Percentiles rank a stretch among this genome's conserved stretches.
Evolutionary conservation across 2,113 vertebrate genomes (phyloP).

Genomic region (Rhea americana): DNA sequence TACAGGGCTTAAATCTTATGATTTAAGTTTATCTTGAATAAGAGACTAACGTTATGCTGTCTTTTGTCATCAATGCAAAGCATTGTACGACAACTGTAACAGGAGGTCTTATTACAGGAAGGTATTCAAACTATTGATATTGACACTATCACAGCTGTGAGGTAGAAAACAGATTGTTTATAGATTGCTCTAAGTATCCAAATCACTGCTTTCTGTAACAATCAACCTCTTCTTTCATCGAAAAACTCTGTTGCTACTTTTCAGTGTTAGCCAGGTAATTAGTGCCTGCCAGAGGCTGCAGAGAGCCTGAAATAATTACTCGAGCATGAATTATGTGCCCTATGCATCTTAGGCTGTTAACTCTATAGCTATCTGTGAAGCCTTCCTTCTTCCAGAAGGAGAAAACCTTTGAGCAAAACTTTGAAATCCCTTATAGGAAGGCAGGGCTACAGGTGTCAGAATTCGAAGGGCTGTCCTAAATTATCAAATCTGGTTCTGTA

Average conservation of each 20-base stretch:
- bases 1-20: not conserved
- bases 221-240: not conserved
- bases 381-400: not conserved
- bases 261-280: not conserved
- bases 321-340: not conserved
- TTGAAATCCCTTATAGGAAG: not conserved
- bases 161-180: not conserved
- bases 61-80: not conserved
- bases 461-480: not conserved
- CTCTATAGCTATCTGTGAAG: not conserved
- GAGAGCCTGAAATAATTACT: constrained; percentile 8
- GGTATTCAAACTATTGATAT: not conserved
- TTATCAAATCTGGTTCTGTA: not conserved
- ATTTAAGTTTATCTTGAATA: not conserved
- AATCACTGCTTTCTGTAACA: not conserved
- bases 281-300: constrained; percentile 12
- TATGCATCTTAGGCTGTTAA: not conserved
- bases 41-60: not conserved
- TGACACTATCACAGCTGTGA: not conserved
- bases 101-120: not conserved
- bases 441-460: not conserved
- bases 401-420: not conserved
- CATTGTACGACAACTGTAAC: not conserved
- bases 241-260: not conserved
- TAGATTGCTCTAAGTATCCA: not conserved